Conservation (phyloP, 2,113 vertebrate genomes). For the Stegostoma tigrinum region DNA sequence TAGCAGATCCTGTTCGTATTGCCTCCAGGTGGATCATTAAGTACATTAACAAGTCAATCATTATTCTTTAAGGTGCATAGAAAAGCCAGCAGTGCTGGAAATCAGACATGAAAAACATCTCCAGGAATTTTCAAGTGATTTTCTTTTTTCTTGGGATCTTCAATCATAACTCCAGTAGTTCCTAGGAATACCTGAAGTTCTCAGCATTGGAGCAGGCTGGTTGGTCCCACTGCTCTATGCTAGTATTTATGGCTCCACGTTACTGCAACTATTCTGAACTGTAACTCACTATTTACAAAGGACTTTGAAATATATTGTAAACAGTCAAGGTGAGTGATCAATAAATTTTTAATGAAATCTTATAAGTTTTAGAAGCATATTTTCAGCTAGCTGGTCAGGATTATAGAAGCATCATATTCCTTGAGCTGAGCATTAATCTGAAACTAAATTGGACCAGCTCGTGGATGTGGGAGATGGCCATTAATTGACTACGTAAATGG, state of each 20-base stretch:
- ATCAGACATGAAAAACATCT: neutral
- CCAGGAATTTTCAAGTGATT: neutral
- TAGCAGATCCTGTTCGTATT: neutral
- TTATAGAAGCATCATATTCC: neutral
- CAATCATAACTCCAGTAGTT: neutral
- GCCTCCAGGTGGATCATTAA: neutral
- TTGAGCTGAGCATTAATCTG: too few relatives aligned
- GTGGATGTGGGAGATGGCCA: too few relatives aligned
- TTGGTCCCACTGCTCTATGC: neutral
- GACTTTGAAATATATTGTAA: neutral
- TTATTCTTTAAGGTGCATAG: neutral
- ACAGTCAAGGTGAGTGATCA: neutral
- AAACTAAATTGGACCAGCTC: too few relatives aligned
- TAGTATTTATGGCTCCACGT: neutral
- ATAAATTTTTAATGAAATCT: neutral
- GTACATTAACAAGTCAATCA: neutral
- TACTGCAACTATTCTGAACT: neutral
- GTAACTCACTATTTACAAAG: neutral
- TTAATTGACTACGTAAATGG: too few relatives aligned
- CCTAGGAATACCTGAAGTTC: neutral
- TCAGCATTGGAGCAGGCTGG: neutral
- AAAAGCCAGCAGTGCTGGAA: neutral
- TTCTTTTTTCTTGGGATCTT: too few relatives aligned
- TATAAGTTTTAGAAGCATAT: neutral
- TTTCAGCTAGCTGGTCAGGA: neutral